phyloP scores from a whole-genome alignment of 2,888 invertebrate species.

The Epiblema foenella region DNA sequence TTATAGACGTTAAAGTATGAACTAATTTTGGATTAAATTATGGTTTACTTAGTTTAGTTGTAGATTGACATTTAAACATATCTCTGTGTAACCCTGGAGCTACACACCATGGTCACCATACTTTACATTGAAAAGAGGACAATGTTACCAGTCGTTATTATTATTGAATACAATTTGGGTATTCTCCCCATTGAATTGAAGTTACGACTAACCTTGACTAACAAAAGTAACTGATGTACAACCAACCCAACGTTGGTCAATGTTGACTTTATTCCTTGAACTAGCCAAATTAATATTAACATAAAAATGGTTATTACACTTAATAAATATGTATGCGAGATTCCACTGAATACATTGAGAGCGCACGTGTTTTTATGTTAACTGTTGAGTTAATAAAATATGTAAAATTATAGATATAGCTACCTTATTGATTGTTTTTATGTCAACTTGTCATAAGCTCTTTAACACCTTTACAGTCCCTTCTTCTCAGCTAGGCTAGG shows the following conservation, averaged over 20 bases:
- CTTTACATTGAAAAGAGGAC: constrained; percentile 1
- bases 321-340: constrained; percentile 46
- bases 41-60: background rate
- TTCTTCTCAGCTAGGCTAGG: no score
- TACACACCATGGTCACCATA: background rate
- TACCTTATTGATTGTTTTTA: background rate
- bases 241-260: constrained; percentile 9
- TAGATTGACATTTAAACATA: background rate
- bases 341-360: constrained; percentile 41
- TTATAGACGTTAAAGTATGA: no score
- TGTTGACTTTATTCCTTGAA: constrained; percentile 25
- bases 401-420: background rate
- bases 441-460: background rate
- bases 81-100: background rate
- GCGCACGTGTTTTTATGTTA: constrained; percentile 41
- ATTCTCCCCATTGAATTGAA: constrained; percentile 13
- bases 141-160: constrained; percentile 9
- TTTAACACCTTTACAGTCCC: no score
- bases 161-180: constrained; percentile 19
- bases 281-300: constrained; percentile 43
- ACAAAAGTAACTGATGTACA: constrained; percentile 12
- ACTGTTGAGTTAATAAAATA: background rate
- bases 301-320: constrained; percentile 45
- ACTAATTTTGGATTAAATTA: no score
- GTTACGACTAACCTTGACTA: constrained; percentile 3